Conservation (phyloP, 2,797 vertebrate genomes). For the Onychomys leucogaster region DNA sequence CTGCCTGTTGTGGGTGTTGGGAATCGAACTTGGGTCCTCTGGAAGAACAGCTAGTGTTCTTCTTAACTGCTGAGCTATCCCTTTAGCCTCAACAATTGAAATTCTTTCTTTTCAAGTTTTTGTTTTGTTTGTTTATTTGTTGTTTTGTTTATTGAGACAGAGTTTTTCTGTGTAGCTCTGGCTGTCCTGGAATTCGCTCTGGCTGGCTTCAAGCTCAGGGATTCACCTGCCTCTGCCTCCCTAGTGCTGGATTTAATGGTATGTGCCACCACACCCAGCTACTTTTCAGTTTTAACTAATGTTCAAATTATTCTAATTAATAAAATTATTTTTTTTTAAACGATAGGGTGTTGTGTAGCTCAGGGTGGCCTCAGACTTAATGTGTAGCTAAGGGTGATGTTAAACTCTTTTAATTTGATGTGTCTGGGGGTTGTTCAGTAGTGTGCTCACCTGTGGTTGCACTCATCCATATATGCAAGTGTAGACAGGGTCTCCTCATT, state of each 20-base stretch:
- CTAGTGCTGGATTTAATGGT: background rate
- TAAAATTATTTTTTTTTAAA: background rate
- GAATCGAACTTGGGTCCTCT: background rate
- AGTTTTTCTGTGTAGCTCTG: background rate
- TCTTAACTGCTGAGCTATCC: background rate
- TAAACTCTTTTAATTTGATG: background rate
- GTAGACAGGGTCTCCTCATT: background rate
- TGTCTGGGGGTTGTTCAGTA: background rate
- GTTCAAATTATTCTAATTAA: constrained; percentile 45
- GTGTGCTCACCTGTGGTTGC: background rate
- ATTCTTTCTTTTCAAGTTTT: background rate
- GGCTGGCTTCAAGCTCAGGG: background rate
- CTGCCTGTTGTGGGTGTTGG: background rate
- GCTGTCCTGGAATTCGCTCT: background rate
- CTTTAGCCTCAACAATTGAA: background rate
- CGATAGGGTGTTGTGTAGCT: background rate
- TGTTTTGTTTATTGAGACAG: background rate
- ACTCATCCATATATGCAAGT: background rate
- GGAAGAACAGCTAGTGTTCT: background rate
- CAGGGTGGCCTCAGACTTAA: background rate
- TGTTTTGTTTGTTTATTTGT: background rate
- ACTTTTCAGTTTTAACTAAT: constrained; percentile 51
- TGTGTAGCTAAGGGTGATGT: background rate
- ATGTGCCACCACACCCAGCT: background rate
- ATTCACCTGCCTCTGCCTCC: background rate